Conservation (phyloP, 2,113 vertebrate species). For the Psophia crepitans region DNA sequence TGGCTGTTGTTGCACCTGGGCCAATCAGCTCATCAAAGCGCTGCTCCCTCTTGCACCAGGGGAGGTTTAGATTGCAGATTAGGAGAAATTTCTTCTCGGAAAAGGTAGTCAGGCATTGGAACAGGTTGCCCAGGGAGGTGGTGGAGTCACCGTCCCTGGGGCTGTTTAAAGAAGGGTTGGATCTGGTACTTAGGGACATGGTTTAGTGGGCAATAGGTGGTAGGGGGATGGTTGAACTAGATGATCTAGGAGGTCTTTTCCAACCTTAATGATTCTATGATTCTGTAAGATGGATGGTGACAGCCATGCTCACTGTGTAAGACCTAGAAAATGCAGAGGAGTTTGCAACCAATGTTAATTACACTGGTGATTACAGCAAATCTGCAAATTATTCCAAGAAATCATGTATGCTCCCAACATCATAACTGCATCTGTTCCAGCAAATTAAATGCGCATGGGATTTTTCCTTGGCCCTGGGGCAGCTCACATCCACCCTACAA, state of each 20-base stretch:
- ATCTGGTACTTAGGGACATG: no score
- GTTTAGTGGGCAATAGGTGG: no score
- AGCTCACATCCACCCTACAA: neutral
- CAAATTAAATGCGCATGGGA: neutral
- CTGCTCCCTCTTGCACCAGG: neutral
- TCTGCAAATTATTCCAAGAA: neutral
- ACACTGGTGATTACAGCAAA: neutral
- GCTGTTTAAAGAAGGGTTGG: no score
- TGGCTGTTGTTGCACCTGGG: neutral
- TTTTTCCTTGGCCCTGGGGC: neutral
- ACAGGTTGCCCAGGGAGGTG: no score
- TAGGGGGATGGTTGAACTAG: no score
- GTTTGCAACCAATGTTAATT: neutral
- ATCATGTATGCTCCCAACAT: neutral
- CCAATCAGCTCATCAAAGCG: accelerated
- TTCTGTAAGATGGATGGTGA: neutral
- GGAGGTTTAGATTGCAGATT: no score
- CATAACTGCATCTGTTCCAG: neutral
- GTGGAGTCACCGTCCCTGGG: no score
- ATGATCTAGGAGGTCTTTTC: no score
- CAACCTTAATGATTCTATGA: no score
- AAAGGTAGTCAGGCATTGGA: no score
- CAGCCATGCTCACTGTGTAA: neutral
- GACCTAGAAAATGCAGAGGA: neutral
- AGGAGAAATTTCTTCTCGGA: no score